Base-by-base conservation (phyloP, 2,113 vertebrate species). In the Taurulus bubalis region DNA sequence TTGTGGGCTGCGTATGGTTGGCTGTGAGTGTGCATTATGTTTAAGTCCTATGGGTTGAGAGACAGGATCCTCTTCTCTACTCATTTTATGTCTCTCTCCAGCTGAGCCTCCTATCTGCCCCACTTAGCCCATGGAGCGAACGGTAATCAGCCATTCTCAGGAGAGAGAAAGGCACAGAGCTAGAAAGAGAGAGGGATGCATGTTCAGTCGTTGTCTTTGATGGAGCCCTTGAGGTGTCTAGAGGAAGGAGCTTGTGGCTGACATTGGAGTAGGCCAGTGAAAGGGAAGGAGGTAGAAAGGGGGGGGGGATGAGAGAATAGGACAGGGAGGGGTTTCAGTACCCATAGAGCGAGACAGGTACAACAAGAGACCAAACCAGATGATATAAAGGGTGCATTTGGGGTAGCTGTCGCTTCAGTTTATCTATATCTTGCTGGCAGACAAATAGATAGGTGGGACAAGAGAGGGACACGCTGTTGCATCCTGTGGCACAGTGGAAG, bases 81-180 rank as follows among this genome's bases (percentile, higher is more conserved):
- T 85, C 71, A 34, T 55, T 84, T 72, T 72, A 75, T 34, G 40
- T 82, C 75, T 77, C 70, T 87, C 71, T 87, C 85, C 91, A 94
- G 92, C 89, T 93, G 91, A 94, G 90, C 65, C 86, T 88, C 79
- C 83, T 92, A 92, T 94, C 86, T 95, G 93, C 86, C 92, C 92
- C 93, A 93, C 92, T 93, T 95, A 94, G 91, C 92, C 92, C 80
- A 56, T 93, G 93, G 93, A 94, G 93, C 93, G 91, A 94, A 92
- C 88, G 71, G 86, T 94, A 95, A 94, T 94, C 91, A 93, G 91
- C 88, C 92, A 88, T 92, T 93, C 87, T 94, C 90, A 89, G 84
- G 91, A 92, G 92, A 86, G 82, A 82, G 66, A 86, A 87, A 83
- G 79, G 79, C 82, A 85, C 89, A 75, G 78, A 85, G 84, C 87